Evolutionary conservation across 1,140 invertebrate species (phyloP), one percentile per base, ranked within the genome.

Genomic region (Lordiphosa mommai): DNA sequence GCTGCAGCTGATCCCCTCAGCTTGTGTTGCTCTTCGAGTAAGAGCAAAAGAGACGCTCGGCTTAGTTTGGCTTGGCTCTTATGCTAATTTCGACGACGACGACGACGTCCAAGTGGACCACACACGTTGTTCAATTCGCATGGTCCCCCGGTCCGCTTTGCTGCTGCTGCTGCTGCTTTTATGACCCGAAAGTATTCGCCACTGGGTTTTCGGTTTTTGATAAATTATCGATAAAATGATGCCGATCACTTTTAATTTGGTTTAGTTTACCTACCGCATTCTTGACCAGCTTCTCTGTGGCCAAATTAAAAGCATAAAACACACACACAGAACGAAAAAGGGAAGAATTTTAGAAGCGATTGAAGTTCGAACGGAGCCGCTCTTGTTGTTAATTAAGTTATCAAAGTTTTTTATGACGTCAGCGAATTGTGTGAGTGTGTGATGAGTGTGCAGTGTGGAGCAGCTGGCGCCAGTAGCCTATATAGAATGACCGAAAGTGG

Each of bases 141-240:
- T 82, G 65, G 40, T 48, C 29, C 33, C 14, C 29, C 46, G 47
- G 14, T 17, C 49, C 27, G 44, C 47, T 27, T 27, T 8, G 2
- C 33, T 6, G 3, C 16, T 13, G 16, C 13, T 17, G 17, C 9
- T 27, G 46, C 44, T 48, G 72, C 71, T 49, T 70, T 72, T 65
- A 65, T 70, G 64, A 63, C 29, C 47, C 17, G 14, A 64, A 71
- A 72, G 72, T 77, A 84, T 84, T 84, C 72, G 77, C 77, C 77
- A 84, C 77, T 64, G 77, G 77, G 68, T 82, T 80, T 82, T 84
- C 36, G 16, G 55, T 59, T 47, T 72, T 80, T 86, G 80, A 86
- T 86, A 86, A 80, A 76, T 86, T 86, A 86, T 86, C 80, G 72
- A 86, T 86, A 86, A 86, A 86, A 86, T 66, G 82, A 76, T 86